A percentile compares a stretch with the other conserved stretches of the same genome.
Evolutionary conservation across 2,888 invertebrate genomes (phyloP).

Genomic region (Drosophila rellima): DNA sequence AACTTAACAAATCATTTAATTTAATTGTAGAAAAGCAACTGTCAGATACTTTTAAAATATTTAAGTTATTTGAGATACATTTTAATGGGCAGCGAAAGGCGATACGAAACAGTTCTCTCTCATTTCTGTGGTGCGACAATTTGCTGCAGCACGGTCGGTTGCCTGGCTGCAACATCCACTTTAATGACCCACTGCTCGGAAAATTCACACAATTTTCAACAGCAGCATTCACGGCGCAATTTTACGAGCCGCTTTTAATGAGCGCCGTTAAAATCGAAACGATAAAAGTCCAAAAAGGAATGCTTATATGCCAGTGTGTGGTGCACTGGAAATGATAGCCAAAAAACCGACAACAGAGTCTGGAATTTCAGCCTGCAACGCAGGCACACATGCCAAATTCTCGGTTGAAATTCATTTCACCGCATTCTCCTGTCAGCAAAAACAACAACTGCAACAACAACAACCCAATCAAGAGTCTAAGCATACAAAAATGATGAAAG

Average conservation of each 20-base stretch:
- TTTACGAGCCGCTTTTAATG: slow-evolving; percentile 55
- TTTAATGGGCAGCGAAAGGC: slow-evolving; percentile 30
- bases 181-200: slow-evolving; percentile 46
- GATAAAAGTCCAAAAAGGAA: slow-evolving; percentile 36
- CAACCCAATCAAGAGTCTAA: background rate
- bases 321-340: slow-evolving; percentile 30
- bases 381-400: slow-evolving; percentile 27
- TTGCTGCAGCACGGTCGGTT: slow-evolving; percentile 17
- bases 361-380: slow-evolving; percentile 31
- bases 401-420: slow-evolving; percentile 40
- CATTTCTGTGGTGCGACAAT: slow-evolving; percentile 20
- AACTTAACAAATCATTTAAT: no score
- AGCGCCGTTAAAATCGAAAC: slow-evolving; percentile 52
- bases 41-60: background rate
- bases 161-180: slow-evolving; percentile 16
- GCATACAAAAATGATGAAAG: background rate
- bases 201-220: slow-evolving; percentile 44
- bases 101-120: slow-evolving; percentile 19
- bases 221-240: slow-evolving; percentile 22
- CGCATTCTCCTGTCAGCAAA: slow-evolving; percentile 35
- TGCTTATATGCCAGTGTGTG: slow-evolving; percentile 29
- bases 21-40: background rate
- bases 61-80: slow-evolving; percentile 8
- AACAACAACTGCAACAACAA: slow-evolving; percentile 14
- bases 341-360: slow-evolving; percentile 12